Conservation (phyloP, 2,113 vertebrate genomes). For the Panurus biarmicus region DNA sequence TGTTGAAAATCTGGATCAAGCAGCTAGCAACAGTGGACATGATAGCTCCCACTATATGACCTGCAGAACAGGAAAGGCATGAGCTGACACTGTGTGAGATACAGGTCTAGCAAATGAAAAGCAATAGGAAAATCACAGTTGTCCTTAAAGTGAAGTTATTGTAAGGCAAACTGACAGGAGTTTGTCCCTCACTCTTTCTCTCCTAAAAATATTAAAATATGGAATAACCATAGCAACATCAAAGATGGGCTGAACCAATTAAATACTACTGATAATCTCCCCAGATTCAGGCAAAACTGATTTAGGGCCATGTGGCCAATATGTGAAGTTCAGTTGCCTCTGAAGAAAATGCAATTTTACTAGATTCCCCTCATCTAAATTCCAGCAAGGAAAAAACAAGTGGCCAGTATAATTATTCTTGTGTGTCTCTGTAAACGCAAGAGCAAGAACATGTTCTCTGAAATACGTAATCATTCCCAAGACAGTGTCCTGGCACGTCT, state of each 20-base stretch:
- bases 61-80: not conserved
- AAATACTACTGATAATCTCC: not conserved
- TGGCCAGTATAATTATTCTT: not conserved
- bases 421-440: not conserved
- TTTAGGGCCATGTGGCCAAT: not conserved
- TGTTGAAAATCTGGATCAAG: not conserved
- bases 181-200: not conserved
- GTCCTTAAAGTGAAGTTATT: not conserved
- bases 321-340: not conserved
- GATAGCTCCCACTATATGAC: not conserved
- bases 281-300: not conserved
- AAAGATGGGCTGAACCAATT: not conserved
- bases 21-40: not conserved
- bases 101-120: not conserved
- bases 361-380: not conserved
- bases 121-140: not conserved
- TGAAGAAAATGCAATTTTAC: not conserved
- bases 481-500: not conserved
- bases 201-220: not conserved
- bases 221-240: not conserved
- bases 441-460: not conserved
- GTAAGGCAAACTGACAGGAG: not conserved
- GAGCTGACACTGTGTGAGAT: not conserved
- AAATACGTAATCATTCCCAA: not conserved
- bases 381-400: not conserved